Conservation (phyloP, 2,113 vertebrate genomes). For the Monarcha castaneiventris region DNA sequence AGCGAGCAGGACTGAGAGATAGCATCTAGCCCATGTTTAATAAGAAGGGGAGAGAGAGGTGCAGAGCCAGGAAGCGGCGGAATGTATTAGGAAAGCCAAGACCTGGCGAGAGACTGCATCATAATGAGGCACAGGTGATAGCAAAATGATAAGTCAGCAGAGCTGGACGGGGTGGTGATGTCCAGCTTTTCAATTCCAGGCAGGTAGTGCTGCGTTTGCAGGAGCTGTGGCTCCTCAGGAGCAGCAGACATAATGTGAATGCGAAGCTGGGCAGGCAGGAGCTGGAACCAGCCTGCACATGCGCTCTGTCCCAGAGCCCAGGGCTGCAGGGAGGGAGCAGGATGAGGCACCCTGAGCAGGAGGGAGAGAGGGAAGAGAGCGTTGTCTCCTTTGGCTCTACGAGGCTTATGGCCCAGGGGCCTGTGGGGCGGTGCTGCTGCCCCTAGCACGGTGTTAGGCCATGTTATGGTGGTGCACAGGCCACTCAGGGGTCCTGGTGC, state of each 20-base stretch:
- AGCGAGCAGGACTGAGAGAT: background rate
- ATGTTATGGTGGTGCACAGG: rapidly evolving
- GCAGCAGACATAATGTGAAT: background rate
- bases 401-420: background rate
- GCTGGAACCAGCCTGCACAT: background rate
- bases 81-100: background rate
- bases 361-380: background rate
- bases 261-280: background rate
- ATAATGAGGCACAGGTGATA: slow-evolving; percentile 39
- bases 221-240: slow-evolving; percentile 32
- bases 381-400: background rate
- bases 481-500: background rate
- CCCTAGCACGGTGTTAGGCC: rapidly evolving
- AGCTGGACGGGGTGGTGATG: slow-evolving; percentile 4
- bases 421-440: rapidly evolving
- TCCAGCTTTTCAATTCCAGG: slow-evolving; percentile 65
- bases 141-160: slow-evolving; percentile 49
- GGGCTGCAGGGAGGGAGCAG: background rate
- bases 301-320: rapidly evolving
- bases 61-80: background rate
- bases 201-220: slow-evolving; percentile 68
- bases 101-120: background rate
- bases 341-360: rapidly evolving
- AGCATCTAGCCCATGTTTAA: slow-evolving; percentile 19
- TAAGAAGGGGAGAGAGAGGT: slow-evolving; percentile 5